Percentiles rank a stretch among this genome's conserved stretches.
Evolutionary conservation across 1,140 invertebrate species (phyloP).

Genomic region (Procambarus clarkii): DNA sequence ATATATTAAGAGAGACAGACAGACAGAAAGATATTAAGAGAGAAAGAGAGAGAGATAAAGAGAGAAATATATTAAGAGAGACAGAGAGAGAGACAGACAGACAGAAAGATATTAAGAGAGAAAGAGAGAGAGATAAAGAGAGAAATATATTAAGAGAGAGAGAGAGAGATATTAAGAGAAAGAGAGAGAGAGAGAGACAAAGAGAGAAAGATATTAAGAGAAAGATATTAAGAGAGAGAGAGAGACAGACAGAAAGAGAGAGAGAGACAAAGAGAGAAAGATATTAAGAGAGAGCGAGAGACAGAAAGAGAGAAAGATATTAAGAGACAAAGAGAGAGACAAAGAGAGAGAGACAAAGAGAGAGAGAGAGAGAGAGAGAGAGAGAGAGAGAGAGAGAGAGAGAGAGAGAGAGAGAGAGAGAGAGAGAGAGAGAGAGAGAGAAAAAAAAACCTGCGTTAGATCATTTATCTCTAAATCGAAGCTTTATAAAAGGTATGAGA

Average conservation of each 20-base stretch:
- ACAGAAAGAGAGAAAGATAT: too few species aligned
- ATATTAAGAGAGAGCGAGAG: too few species aligned
- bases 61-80: too few species aligned
- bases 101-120: background rate
- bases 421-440: background rate
- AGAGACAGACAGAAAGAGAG: too few species aligned
- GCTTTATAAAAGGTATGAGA: too few species aligned
- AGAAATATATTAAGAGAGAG: too few species aligned
- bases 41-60: background rate
- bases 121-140: too few species aligned
- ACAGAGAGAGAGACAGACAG: too few species aligned
- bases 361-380: background rate
- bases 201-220: background rate
- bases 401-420: background rate
- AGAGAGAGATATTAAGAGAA: background rate
- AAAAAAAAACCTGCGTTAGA: background rate
- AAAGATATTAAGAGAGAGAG: background rate
- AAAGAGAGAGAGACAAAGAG: background rate
- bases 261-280: too few species aligned
- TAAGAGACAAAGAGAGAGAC: background rate
- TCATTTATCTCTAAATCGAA: too few species aligned
- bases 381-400: background rate
- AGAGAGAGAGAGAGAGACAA: background rate
- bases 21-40: background rate
- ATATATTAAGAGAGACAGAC: too few species aligned